Conservation (phyloP, 2,113 vertebrate species). For the Pterophyllum scalare region DNA sequence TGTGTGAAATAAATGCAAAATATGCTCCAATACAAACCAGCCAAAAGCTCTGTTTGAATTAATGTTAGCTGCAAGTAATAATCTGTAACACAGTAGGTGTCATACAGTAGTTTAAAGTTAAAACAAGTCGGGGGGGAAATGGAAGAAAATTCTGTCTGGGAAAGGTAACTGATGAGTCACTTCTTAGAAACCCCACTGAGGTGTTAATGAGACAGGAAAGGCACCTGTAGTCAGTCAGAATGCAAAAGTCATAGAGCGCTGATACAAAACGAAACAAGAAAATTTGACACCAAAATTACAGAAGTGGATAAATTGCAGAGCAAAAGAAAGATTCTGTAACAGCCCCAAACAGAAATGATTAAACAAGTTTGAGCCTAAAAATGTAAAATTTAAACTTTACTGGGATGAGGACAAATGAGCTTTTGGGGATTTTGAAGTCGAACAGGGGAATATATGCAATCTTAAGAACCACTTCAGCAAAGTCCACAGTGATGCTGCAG, state of each 20-base stretch:
- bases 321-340: not conserved
- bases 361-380: not conserved
- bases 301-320: not conserved
- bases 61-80: not conserved
- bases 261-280: not conserved
- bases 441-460: not conserved
- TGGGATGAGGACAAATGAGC: not conserved
- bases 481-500: not conserved
- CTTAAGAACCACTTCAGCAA: not conserved
- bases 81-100: not conserved
- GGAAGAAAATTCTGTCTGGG: not conserved
- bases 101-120: not conserved
- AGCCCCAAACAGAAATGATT: not conserved
- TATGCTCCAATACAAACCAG: not conserved
- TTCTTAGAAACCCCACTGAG: not conserved
- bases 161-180: not conserved
- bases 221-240: not conserved
- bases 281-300: not conserved
- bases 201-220: conserved; percentile 22
- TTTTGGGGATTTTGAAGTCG: not conserved
- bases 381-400: not conserved
- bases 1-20: not conserved
- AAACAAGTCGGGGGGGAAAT: not conserved
- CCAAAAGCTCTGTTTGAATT: not conserved
- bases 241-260: no score